Evolutionary conservation across 2,797 vertebrate genomes (phyloP).

Genomic region (Coendou prehensilis): DNA sequence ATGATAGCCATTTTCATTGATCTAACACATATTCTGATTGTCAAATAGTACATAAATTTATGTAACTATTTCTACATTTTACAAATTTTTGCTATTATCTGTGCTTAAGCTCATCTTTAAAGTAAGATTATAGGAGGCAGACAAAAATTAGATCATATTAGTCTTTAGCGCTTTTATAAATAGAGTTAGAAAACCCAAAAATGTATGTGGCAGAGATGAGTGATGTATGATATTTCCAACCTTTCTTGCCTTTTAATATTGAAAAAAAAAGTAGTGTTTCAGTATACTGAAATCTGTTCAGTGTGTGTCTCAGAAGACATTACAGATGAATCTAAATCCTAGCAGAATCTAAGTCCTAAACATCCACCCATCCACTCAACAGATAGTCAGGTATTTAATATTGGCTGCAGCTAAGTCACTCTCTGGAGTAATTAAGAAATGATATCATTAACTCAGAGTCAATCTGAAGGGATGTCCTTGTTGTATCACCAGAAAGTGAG

Average conservation of each 20-base stretch:
- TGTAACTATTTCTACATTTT: background rate
- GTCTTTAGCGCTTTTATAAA: background rate
- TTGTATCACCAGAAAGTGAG: background rate
- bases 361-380: background rate
- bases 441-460: constrained; percentile 26
- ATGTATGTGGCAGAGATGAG: background rate
- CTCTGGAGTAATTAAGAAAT: background rate
- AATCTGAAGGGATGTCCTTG: background rate
- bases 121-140: background rate
- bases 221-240: background rate
- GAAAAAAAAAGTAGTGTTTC: background rate
- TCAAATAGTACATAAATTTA: background rate
- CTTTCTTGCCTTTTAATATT: background rate
- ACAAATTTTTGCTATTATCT: constrained; percentile 18
- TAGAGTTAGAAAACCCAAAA: background rate
- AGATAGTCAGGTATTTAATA: background rate
- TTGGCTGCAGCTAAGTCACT: background rate
- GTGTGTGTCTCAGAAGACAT: background rate
- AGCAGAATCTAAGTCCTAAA: background rate
- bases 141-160: background rate
- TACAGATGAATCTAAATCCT: constrained; percentile 24
- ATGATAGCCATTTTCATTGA: background rate
- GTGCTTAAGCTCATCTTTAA: background rate
- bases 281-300: constrained; percentile 40
- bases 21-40: background rate